These are phyloP conservation scores for Agonum fuliginosum DNA, from an alignment of 2,888 invertebrate species.

Conservation along the genomic window DNA sequence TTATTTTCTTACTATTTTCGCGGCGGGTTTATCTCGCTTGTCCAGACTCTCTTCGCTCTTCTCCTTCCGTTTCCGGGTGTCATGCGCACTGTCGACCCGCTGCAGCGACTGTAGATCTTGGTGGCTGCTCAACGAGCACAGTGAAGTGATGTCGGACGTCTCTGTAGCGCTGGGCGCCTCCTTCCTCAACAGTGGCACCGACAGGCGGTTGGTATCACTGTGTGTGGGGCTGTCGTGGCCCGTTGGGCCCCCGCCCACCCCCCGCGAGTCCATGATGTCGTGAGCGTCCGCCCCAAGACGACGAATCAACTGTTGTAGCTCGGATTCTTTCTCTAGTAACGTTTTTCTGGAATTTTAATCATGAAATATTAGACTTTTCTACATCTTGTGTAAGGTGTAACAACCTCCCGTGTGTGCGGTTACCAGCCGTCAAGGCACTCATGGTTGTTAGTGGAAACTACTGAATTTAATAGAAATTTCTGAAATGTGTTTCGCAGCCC, in stretches of 20 bases:
- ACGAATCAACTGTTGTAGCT: slow-evolving; percentile 84
- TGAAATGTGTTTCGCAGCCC: no score
- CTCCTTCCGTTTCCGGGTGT: no score
- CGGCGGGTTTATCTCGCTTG: background rate
- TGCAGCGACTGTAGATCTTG: slow-evolving; percentile 75
- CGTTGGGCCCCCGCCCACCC: slow-evolving; percentile 69
- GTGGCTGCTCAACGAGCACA: slow-evolving; percentile 81
- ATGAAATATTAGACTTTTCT: no score
- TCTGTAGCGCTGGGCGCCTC: slow-evolving; percentile 80
- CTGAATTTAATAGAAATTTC: no score
- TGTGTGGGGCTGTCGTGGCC: slow-evolving; percentile 14
- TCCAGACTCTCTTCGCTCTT: background rate
- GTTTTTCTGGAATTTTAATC: slow-evolving; percentile 77
- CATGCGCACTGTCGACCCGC: slow-evolving; percentile 75
- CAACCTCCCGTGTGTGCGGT: no score
- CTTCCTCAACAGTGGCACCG: slow-evolving; percentile 73
- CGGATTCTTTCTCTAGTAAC: slow-evolving; percentile 88
- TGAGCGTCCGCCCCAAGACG: slow-evolving; percentile 79
- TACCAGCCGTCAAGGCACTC: no score
- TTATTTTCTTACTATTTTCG: background rate
- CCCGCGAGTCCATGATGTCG: slow-evolving; percentile 70
- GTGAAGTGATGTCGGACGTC: slow-evolving; percentile 83
- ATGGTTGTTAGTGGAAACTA: no score
- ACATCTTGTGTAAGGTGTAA: no score
- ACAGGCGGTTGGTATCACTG: slow-evolving; percentile 69